Base-by-base conservation (phyloP, 23 tunicate species). In the Styela clava region DNA sequence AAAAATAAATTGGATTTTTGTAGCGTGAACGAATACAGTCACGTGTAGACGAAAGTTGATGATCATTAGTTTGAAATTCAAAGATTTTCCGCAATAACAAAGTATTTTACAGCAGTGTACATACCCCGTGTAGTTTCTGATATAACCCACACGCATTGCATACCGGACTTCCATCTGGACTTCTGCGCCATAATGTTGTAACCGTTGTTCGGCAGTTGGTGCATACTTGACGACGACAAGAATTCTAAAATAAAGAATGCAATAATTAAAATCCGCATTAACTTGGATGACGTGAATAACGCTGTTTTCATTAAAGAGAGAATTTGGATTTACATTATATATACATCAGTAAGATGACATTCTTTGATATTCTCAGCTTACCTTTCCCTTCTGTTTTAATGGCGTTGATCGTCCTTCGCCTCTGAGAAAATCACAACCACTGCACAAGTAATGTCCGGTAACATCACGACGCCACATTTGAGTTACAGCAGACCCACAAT, bases 111-210 rank as follows among this genome's bases (percentile, higher is more conserved):
- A n/a, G n/a, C n/a, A 65, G 71, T 22, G 52, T 35, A 78, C 95
- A 82, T 68, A 93, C 98, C 73, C 89, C 89, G 70, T 93, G 98
- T 35, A 93, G 73, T 63, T 93, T 93, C 81, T 93, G 98, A 84
- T 93, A 93, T 21, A 93, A 86, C 16, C 98, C 98, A 64, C 98
- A 93, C 2, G 98, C 98, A 62, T 93, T 93, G 34, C 98, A 93
- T 1, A 93, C 98, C 2, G 98, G 89, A 62, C 88, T 93, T 30
- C 98, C 98, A 34, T 93, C 98, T 19, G 98, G 98, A 72, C 85
- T 93, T 84, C 98, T 35, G 19, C 98, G 86, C 98, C 98, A 93
- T 72, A 93, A 63, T 16, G 98, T 93, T 22, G 98, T 93, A 25
- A 93, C 98, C 22, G 89, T 84, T 27, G 98, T 93, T 31, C 86